Evolutionary conservation across 2,113 vertebrate genomes (phyloP).

Genomic region (Halichoerus grypus): DNA sequence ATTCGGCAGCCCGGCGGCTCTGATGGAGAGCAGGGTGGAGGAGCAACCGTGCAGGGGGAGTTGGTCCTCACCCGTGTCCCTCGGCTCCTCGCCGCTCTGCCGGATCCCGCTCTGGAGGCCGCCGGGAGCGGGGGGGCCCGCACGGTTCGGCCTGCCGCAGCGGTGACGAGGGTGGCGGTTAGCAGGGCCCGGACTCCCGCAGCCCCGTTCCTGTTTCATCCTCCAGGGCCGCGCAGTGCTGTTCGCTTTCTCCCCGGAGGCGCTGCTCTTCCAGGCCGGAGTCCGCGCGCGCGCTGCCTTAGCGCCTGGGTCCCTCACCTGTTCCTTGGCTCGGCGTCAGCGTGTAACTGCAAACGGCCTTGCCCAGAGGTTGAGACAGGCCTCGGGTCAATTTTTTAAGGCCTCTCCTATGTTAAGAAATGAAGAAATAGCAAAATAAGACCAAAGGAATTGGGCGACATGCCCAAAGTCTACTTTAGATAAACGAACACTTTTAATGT

Average conservation of each 20-base stretch:
- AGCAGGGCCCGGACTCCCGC: too few relatives aligned
- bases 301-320: too few relatives aligned
- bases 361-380: not conserved
- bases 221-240: too few relatives aligned
- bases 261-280: not conserved
- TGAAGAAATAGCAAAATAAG: not conserved
- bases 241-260: not conserved
- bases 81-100: too few relatives aligned
- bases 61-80: not conserved
- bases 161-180: too few relatives aligned
- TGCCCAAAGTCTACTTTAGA: not conserved
- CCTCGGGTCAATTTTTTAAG: not conserved
- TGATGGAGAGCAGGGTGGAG: not conserved
- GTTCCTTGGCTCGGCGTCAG: not conserved
- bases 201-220: too few relatives aligned
- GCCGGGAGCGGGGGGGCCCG: too few relatives aligned
- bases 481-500: not conserved
- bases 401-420: not conserved
- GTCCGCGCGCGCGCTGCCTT: not conserved
- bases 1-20: not conserved
- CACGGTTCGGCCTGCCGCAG: too few relatives aligned
- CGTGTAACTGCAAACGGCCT: not conserved
- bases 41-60: not conserved
- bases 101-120: not conserved
- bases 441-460: not conserved